phyloP scores from a whole-genome alignment of 2,888 invertebrate genomes.

The Pachliopta kotzebuea region DNA sequence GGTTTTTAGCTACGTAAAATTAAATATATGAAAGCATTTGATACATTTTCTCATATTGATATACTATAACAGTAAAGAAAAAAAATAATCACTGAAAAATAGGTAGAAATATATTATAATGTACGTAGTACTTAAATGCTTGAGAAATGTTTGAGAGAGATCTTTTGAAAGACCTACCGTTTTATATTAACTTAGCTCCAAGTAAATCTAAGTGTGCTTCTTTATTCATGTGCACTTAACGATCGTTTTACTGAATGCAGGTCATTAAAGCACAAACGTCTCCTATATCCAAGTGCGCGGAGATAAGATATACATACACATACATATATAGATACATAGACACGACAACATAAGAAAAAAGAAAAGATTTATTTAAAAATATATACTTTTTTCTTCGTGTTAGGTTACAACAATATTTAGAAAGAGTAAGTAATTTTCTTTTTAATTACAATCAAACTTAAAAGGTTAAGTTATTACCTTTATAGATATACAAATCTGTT shows the following conservation, averaged over 20 bases:
- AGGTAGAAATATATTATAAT: no score
- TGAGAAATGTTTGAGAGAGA: no score
- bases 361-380: background rate
- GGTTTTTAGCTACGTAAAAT: no score
- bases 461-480: no score
- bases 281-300: background rate
- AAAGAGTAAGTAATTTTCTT: no score
- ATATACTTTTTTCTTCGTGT: background rate
- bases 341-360: background rate
- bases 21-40: no score
- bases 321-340: background rate
- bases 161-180: background rate
- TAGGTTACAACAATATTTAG: background rate
- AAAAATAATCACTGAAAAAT: no score
- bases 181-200: constrained; percentile 6
- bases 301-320: background rate
- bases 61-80: no score
- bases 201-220: constrained; percentile 11
- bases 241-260: constrained; percentile 10
- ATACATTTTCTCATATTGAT: no score
- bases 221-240: constrained; percentile 23
- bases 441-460: no score
- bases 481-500: no score
- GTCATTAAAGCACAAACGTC: background rate
- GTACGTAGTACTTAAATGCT: no score